Evolutionary conservation across 2,113 vertebrate genomes (phyloP), one percentile per base, ranked within the genome.

Genomic region (Ptychochromis oligacanthus): DNA sequence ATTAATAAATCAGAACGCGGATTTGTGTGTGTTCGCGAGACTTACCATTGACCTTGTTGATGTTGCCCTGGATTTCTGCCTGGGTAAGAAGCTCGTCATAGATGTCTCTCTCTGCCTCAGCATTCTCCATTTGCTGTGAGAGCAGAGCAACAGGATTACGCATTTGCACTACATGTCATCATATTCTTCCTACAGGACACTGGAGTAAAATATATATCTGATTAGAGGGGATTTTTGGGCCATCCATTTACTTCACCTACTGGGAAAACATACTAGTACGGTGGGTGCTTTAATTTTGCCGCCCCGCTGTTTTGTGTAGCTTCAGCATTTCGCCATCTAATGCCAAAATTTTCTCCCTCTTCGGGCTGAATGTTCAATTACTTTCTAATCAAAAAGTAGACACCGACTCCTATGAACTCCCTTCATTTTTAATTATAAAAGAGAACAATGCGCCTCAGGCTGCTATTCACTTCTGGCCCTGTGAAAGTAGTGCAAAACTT

Each of bases 51-150:
- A 99, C 97, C 95, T 97, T 97, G 95, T 98, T 99, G 91, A 99
- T 58, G 22, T 99, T 99, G 88, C 98, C 98, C 85, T 99, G 98
- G 89, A 99, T 99, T 88, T 99, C 98, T 56, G 98, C 98, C 84
- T 99, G 98, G 3, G 98, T 99, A 83, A 99, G 96, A 22, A 99
- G 96, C 90, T 99, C 98, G 61, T 99, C 98, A 28, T 99, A 99
- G 38, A 98, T 94, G 2, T 99, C 98, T 57, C 97, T 93, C 91
- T 99, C 98, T 62, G 95, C 95, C 0, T 97, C 96, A 0, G 94
- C 70, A 38, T 97, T 96, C 92, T 99, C 98, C 88, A 95, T 91
- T 87, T 96, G 90, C 93, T 94, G 88, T 64, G 4, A 22, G 2
- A 84, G 43, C 13, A 62, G 7, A 65, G 0, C 13, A 57, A 38